phyloP scores from a whole-genome alignment of 2,113 vertebrate species.

The Phainopepla nitens region DNA sequence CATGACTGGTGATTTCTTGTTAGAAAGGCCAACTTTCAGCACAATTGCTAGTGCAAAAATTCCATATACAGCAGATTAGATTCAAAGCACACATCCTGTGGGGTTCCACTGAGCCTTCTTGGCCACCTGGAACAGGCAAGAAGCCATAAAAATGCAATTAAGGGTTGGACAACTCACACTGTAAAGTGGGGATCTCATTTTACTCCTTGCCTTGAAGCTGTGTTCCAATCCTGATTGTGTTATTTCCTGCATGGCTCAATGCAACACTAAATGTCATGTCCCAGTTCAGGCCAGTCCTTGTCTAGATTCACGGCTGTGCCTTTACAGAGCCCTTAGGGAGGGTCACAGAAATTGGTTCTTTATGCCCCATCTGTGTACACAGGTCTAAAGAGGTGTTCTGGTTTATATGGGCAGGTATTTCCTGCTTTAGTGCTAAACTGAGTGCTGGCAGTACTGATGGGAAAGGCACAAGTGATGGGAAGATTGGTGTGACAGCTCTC shows the following conservation, averaged over 20 bases:
- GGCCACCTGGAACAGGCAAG: neutral
- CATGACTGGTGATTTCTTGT: neutral
- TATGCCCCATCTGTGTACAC: neutral
- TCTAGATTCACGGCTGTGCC: neutral
- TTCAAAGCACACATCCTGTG: accelerated
- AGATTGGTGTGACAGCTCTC: neutral
- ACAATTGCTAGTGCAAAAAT: neutral
- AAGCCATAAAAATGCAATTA: neutral
- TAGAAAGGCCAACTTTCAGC: neutral
- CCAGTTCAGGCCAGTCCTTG: neutral
- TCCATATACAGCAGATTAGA: neutral
- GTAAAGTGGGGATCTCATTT: neutral
- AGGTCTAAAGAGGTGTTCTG: neutral
- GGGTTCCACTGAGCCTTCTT: neutral
- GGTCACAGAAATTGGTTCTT: neutral
- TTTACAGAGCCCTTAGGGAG: neutral
- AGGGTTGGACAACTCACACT: neutral
- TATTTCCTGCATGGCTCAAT: neutral
- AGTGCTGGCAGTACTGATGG: neutral
- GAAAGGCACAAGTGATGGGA: neutral
- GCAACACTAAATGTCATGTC: accelerated
- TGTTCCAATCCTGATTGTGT: accelerated
- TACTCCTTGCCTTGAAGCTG: neutral
- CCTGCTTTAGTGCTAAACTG: neutral
- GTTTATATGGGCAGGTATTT: neutral